Percentiles rank a stretch among this genome's conserved stretches.
Conservation (phyloP, 1,140 invertebrate genomes). For the Eulimnadia texana region DNA sequence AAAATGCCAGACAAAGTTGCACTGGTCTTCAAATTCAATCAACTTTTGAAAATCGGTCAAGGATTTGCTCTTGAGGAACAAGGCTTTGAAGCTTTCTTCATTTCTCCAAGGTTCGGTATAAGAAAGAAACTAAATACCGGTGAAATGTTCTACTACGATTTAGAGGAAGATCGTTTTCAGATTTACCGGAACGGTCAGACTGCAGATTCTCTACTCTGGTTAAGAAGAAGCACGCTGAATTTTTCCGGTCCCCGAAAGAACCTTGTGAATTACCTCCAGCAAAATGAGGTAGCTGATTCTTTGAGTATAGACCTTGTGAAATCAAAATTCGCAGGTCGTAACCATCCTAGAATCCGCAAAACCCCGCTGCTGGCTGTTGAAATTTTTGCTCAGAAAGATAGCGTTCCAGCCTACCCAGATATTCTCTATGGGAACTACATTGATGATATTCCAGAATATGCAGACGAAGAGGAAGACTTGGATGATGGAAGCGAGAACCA, state of each 20-base stretch:
- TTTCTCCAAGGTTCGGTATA: background rate
- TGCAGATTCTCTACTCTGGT: background rate
- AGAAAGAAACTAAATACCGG: background rate
- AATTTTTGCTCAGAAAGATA: background rate
- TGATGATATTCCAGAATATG: background rate
- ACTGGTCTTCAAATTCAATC: background rate
- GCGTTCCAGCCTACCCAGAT: background rate
- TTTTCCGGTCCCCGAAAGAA: background rate
- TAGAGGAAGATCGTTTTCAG: background rate
- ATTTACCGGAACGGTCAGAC: background rate
- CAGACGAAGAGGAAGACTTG: background rate
- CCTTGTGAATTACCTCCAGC: too few relatives aligned
- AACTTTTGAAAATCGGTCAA: background rate
- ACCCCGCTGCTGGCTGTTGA: background rate
- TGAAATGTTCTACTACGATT: background rate
- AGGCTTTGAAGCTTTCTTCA: background rate
- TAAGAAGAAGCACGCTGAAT: background rate
- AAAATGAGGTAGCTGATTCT: too few relatives aligned
- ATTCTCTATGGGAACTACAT: background rate
- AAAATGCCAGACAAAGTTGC: background rate
- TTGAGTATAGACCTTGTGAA: background rate
- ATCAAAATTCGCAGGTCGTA: background rate
- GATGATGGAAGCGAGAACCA: background rate
- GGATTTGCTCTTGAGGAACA: background rate
- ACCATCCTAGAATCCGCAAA: background rate